phyloP scores from a whole-genome alignment of 1,140 invertebrate genomes.

The Pissodes strobi region DNA sequence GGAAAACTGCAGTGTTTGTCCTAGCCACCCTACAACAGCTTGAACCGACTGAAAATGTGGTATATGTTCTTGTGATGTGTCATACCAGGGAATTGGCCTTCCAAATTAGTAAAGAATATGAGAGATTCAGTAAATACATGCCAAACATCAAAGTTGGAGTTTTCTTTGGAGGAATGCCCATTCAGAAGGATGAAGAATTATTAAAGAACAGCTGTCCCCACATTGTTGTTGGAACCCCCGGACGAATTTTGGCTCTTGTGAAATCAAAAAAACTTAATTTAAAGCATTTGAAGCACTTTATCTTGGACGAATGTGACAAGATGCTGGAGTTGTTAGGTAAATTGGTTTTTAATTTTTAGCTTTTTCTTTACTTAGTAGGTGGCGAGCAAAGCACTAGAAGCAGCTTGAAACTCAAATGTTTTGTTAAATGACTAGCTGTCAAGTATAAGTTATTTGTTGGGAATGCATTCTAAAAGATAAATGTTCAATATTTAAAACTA shows the following conservation, averaged over 20 bases:
- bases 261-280: slow-evolving; percentile 89
- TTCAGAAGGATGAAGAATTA: slow-evolving; percentile 95
- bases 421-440: no score
- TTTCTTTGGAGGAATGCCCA: slow-evolving; percentile 96
- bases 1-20: slow-evolving; percentile 99
- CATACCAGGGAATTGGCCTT: slow-evolving; percentile 98
- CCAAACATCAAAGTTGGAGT: slow-evolving; percentile 90
- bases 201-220: slow-evolving; percentile 94
- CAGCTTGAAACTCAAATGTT: no score
- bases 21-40: slow-evolving; percentile 96
- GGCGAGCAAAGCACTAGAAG: no score
- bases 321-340: slow-evolving; percentile 95
- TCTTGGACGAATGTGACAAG: slow-evolving; percentile 98
- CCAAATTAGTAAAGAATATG: slow-evolving; percentile 99
- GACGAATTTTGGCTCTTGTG: slow-evolving; percentile 90
- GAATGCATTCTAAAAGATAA: no score
- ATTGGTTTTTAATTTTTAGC: slow-evolving; percentile 41
- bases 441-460: no score
- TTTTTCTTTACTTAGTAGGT: no score
- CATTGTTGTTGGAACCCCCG: slow-evolving; percentile 97
- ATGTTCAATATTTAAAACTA: no score
- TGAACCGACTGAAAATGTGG: slow-evolving; percentile 94
- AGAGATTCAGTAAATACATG: slow-evolving; percentile 98
- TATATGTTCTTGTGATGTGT: slow-evolving; percentile 97
- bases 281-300: slow-evolving; percentile 96